Evolutionary conservation across 2,113 vertebrate species (phyloP), one percentile per base, ranked within the genome.

Genomic region (Oryzias javanicus): DNA sequence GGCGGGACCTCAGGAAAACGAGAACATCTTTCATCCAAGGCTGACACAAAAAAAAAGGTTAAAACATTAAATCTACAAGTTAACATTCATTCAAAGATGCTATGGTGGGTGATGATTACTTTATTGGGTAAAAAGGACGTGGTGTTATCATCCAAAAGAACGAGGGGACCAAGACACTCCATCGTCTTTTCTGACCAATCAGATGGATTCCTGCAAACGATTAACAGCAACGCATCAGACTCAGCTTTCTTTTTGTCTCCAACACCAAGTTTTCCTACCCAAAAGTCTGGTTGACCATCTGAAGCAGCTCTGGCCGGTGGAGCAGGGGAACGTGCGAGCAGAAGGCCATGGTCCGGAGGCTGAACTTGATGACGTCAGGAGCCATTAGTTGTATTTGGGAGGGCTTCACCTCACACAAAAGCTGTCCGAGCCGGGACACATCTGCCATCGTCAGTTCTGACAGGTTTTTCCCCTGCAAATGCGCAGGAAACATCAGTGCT

Each of bases 381-480:
- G 49, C 49, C 77, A 90, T 49, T 22, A 67, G 74, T 3, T 46
- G 7, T n/a, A 92, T 74, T 25, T 81, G 67, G 18, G 63, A 63
- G 3, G 86, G 63, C 8, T 61, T 4, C 45, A 91, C 24, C 78
- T 91, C 88, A 60, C 89, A 91, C 51, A 89, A 0, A 17, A 92
- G 48, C 0, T 41, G 62, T 1, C 89, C 89, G 1, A 92, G 76
- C 47, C 13, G 66, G 54, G 25, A 27, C 27, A 89, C 47, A 7
- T 88, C 71, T 1, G 77, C 69, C 1, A 18, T 0, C 6, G 73
- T 76, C 55, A 91, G 19, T 1, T 2, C n/a, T 46, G 87, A 79
- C 13, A 86, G 4, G 51, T 66, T 53, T 17, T 7, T 59, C 4
- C 74, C 85, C 90, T 92, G 77, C 19, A 75, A 69, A 55, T 4